Conservation (phyloP, 2,888 invertebrate genomes). For the Drosophila nr. medialis region DNA sequence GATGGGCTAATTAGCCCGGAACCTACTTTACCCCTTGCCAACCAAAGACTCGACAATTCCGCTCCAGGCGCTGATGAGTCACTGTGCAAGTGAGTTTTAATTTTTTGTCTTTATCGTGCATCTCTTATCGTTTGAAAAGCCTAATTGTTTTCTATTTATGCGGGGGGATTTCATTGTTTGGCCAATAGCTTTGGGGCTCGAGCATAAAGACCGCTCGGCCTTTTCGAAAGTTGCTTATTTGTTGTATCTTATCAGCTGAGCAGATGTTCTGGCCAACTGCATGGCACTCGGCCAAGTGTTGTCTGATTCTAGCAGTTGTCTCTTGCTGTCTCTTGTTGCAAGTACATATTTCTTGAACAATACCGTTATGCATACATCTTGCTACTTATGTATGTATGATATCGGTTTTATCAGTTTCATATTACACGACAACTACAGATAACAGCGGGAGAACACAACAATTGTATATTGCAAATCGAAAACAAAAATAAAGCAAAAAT, state of each 20-base stretch:
- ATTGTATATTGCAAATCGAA: conserved; percentile 51
- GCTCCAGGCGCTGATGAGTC: conserved; percentile 54
- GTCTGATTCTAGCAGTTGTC: conserved; percentile 4
- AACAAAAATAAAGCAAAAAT: conserved; percentile 4
- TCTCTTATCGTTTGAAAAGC: conserved; percentile 70
- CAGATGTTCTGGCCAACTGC: conserved; percentile 19
- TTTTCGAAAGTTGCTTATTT: conserved; percentile 24
- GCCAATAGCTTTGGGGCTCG: conserved; percentile 55
- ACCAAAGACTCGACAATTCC: background rate
- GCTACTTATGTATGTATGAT: conserved; percentile 22
- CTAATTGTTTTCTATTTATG: conserved; percentile 79
- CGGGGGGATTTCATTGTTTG: conserved; percentile 69
- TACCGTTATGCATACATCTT: conserved; percentile 22
- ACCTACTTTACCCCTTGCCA: conserved; percentile 9
- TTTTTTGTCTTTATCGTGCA: conserved; percentile 55
- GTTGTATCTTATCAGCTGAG: conserved; percentile 38
- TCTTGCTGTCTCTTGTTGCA: conserved; percentile 2
- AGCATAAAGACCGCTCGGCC: conserved; percentile 21
- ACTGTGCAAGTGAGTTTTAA: conserved; percentile 35
- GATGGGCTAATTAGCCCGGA: conserved; percentile 56
- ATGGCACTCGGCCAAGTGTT: conserved; percentile 19
- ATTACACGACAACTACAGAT: conserved; percentile 52
- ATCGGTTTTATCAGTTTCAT: conserved; percentile 37
- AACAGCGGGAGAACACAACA: conserved; percentile 45
- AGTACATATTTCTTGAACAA: conserved; percentile 1